phyloP scores from a whole-genome alignment of 2,888 invertebrate genomes.

The Nomada flava region DNA sequence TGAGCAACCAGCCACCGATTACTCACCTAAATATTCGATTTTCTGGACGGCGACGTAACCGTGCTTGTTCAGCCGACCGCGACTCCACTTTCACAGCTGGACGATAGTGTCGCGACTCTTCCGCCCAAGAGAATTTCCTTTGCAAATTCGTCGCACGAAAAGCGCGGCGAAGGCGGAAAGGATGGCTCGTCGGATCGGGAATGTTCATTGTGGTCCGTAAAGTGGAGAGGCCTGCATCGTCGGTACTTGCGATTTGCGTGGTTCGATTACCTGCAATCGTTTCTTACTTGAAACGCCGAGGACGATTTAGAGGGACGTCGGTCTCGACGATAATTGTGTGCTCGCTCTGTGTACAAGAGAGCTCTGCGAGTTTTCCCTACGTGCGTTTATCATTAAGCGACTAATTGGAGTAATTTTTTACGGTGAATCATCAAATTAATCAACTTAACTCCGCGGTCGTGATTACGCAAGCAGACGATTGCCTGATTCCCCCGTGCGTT shows the following conservation, averaged over 20 bases:
- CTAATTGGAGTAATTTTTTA: no score
- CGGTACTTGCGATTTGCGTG: no score
- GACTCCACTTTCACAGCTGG: background rate
- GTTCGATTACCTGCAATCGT: background rate
- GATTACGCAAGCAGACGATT: conserved; percentile 4
- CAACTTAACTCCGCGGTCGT: background rate
- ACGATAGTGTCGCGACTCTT: background rate
- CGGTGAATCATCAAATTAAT: no score
- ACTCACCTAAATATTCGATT: conserved; percentile 48
- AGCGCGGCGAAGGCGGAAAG: background rate
- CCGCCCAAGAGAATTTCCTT: background rate
- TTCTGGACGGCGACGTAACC: conserved; percentile 31
- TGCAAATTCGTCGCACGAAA: background rate
- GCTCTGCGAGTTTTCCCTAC: no score
- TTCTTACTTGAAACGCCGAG: background rate
- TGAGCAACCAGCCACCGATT: conserved; percentile 57
- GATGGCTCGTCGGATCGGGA: background rate
- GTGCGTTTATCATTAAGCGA: no score
- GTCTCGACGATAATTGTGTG: no score
- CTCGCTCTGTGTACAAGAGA: no score
- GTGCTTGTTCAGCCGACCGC: background rate
- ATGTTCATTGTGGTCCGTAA: background rate
- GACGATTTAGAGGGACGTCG: background rate
- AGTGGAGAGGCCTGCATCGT: background rate
- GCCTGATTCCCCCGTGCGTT: background rate